Evolutionary conservation across 2,113 vertebrate species (phyloP).

Genomic region (Uria lomvia): DNA sequence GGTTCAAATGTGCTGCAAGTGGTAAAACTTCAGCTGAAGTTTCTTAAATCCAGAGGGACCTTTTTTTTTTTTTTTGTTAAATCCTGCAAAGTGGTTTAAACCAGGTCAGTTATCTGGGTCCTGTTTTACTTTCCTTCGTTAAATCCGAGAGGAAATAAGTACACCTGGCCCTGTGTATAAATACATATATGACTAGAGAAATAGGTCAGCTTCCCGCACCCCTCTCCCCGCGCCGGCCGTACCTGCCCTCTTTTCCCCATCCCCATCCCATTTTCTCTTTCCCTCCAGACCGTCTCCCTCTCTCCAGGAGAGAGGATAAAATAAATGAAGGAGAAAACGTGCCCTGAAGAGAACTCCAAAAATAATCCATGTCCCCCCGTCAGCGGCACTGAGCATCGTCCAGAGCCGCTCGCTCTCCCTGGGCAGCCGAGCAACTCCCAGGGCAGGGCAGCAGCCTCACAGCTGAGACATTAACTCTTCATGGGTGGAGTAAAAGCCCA

Average conservation of each 20-base stretch:
- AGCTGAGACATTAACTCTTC: fast-evolving
- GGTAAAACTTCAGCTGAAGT: constrained; percentile 44
- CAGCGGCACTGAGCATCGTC: background rate
- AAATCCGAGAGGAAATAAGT: background rate
- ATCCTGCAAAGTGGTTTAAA: constrained; percentile 3
- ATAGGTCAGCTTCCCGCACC: background rate
- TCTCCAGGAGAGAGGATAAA: background rate
- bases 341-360: background rate
- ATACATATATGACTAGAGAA: background rate
- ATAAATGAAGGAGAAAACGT: background rate
- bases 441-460: background rate
- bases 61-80: background rate
- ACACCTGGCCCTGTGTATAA: background rate
- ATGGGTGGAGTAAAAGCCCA: background rate
- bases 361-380: fast-evolving
- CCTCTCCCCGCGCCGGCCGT: fast-evolving
- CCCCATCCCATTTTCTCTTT: background rate
- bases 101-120: constrained; percentile 44
- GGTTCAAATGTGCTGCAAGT: constrained; percentile 10
- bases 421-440: fast-evolving
- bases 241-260: background rate
- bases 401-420: background rate
- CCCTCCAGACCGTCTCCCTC: background rate
- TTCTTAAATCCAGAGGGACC: constrained; percentile 15
- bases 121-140: background rate